Evolutionary conservation across 2,113 vertebrate genomes (phyloP).

Genomic region (Onychorhynchus coronatus): DNA sequence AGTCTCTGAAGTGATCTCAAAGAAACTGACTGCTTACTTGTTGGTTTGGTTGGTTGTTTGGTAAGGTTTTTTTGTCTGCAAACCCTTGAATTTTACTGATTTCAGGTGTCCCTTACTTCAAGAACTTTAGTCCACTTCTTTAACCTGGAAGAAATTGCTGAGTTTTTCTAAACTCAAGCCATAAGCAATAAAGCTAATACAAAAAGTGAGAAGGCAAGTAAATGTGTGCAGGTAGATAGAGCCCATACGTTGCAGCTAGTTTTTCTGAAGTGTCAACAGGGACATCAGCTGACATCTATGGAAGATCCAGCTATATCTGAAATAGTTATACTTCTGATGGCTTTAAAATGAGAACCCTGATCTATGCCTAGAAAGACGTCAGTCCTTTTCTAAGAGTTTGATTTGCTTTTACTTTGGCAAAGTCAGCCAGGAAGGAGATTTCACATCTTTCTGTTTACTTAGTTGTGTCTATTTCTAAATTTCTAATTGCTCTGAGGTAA

Average conservation of each 20-base stretch:
- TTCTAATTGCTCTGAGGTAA: slow-evolving; percentile 3
- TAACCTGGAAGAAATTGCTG: neutral
- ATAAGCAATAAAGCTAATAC: neutral
- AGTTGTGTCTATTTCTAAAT: slow-evolving; percentile 5
- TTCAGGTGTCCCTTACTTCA: neutral
- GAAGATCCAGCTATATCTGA: neutral
- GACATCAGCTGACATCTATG: neutral
- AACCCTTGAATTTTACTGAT: neutral
- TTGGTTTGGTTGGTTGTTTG: neutral
- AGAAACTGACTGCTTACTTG: neutral
- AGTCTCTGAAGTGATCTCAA: neutral
- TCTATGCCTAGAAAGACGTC: neutral
- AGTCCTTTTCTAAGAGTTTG: neutral
- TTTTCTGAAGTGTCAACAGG: neutral
- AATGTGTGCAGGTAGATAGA: neutral
- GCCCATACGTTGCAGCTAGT: rapidly evolving
- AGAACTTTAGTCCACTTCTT: neutral
- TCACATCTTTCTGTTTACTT: neutral
- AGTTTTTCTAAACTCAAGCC: neutral
- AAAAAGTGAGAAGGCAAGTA: neutral
- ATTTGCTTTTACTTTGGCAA: neutral
- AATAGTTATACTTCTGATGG: neutral
- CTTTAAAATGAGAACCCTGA: neutral
- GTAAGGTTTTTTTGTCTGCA: neutral
- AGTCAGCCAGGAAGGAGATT: neutral